These are phyloP conservation scores for Phrynosoma platyrhinos DNA, from an alignment of 2,113 vertebrate genomes.

Conservation along the genomic window DNA sequence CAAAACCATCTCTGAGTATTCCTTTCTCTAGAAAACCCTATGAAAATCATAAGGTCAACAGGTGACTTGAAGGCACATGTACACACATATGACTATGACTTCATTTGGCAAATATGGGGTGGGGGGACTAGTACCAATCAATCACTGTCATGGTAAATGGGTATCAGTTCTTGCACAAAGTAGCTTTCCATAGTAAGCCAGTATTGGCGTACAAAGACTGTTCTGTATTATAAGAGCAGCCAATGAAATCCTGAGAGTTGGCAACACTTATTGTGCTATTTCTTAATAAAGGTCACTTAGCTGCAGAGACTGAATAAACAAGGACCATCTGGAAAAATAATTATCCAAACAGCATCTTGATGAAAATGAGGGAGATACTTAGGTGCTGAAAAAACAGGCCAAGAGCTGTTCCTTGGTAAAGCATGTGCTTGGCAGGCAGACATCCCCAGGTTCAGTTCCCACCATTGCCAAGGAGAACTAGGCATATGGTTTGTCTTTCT, in stretches of 20 bases:
- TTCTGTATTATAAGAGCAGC: slow-evolving; percentile 15
- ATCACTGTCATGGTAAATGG: slow-evolving; percentile 3
- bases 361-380: slow-evolving; percentile 37
- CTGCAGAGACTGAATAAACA: slow-evolving; percentile 39
- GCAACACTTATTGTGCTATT: slow-evolving; percentile 23
- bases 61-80: too few species aligned
- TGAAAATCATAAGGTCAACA: too few species aligned
- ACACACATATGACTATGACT: too few species aligned
- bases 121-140: not conserved
- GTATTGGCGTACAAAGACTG: slow-evolving; percentile 14
- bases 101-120: too few species aligned
- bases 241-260: slow-evolving; percentile 20
- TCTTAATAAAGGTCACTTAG: slow-evolving; percentile 51
- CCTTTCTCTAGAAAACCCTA: too few species aligned
- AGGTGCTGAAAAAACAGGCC: not conserved
- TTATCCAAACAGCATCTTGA: slow-evolving; percentile 40
- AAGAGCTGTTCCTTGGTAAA: not conserved
- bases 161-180: slow-evolving; percentile 10
- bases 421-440: not conserved
- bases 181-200: slow-evolving; percentile 11
- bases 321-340: slow-evolving; percentile 43
- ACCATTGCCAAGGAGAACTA: not conserved
- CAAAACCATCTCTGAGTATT: too few species aligned
- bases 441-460: not conserved
- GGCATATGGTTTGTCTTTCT: not conserved